Base-by-base conservation (phyloP, 2,113 vertebrate species). In the Gracilinanus agilis region DNA sequence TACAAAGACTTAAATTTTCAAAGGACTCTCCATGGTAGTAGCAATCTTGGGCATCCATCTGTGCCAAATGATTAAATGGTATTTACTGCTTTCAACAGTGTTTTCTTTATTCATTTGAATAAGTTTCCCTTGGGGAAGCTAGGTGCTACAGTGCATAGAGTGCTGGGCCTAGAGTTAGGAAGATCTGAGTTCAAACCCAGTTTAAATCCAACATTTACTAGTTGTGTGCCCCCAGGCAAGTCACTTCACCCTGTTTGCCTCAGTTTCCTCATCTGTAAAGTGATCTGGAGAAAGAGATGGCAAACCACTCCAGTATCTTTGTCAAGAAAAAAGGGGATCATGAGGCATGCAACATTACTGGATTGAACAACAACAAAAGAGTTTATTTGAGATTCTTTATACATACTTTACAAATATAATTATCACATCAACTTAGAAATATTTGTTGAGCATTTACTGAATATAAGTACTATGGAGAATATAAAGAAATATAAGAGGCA, bases 391-490 rank as follows among this genome's bases (percentile, higher is more conserved):
- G 29, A 56, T 34, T 56, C 55, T 93, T 55, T 94, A 92, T 61
- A 92, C 34, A 56, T 93, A 54, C 23, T 83, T 89, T 61, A 55
- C 53, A 94, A 92, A 93, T 91, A 29, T 61, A 92, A 90, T 88
- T n/a, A 88, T 92, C 34, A 91, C 16, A 40, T 54, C 44, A 90
- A 94, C 90, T 88, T 55, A 40, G 8, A 58, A 44, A 53, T 61
- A 92, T 94, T 83, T 24, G n/a, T 88, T 56, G 90, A 95, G 34
- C 75, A 24, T 53, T 97, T 90, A 91, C 13, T 92, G 61, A 16
- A 54, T 24, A 58, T 94, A 89, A 83, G 44, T 94, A 56, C 89
- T 90, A 90, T 56, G 94, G 90, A 40, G 44, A 95, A 56, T 91
- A 25, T 44, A 90, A 53, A 56, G 93, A 94, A 44, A 49, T 91